Percentiles rank a stretch among this genome's conserved stretches.
Evolutionary conservation across 2,113 vertebrate species (phyloP).

Genomic region (Arizona elegans): DNA sequence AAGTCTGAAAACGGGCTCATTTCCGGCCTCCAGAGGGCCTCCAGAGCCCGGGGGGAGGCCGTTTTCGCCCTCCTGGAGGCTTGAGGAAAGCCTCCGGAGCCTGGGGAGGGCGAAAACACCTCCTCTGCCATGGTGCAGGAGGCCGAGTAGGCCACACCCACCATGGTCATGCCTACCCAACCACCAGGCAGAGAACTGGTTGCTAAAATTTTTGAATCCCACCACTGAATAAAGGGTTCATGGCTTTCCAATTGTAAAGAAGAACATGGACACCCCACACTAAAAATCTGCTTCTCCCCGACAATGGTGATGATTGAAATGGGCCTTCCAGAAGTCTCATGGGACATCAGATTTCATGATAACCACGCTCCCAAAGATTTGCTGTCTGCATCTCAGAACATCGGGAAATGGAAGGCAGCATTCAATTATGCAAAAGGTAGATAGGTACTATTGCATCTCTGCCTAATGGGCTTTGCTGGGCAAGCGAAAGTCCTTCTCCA

Average conservation of each 20-base stretch:
- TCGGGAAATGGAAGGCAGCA: background rate
- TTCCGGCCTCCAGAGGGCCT: too few species aligned
- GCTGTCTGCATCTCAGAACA: background rate
- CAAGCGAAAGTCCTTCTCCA: background rate
- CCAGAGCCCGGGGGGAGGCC: too few species aligned
- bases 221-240: background rate
- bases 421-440: too few species aligned
- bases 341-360: background rate
- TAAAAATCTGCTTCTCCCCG: background rate
- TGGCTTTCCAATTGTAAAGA: background rate
- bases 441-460: background rate
- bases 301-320: background rate
- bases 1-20: too few species aligned
- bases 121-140: too few species aligned
- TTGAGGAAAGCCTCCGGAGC: too few species aligned
- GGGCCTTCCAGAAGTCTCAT: background rate
- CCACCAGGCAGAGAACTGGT: too few species aligned
- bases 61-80: too few species aligned
- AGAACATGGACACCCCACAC: background rate
- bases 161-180: too few species aligned
- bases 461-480: background rate
- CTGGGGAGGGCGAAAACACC: too few species aligned
- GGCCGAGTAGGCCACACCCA: too few species aligned
- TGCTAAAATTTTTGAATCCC: too few species aligned
- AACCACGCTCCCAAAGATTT: background rate